phyloP scores from a whole-genome alignment of 2,797 vertebrate species.

The Acipenser transmontanus region DNA sequence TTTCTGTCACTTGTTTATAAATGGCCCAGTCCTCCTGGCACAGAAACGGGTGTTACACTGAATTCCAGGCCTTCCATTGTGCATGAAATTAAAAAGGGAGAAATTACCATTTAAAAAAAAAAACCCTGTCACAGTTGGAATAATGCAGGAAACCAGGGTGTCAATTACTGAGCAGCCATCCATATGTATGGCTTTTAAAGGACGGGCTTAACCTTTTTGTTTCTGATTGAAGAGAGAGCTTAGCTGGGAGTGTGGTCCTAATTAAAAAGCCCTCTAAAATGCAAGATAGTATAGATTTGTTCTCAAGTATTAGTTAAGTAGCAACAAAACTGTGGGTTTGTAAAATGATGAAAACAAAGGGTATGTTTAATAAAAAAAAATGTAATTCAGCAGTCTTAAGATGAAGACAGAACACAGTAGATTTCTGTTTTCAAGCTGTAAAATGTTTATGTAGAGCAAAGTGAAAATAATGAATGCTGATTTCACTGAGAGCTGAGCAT shows the following conservation, averaged over 20 bases:
- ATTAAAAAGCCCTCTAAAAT: neutral
- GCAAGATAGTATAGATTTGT: neutral
- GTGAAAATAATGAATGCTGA: too few relatives aligned
- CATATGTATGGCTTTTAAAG: constrained; percentile 15
- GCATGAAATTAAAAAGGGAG: constrained; percentile 3
- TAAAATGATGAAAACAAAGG: too few relatives aligned
- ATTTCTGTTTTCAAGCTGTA: too few relatives aligned
- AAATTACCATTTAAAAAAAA: constrained; percentile 27
- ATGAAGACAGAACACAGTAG: too few relatives aligned
- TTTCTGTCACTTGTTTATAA: constrained; percentile 14
- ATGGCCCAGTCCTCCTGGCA: constrained; percentile 18
- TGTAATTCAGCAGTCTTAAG: too few relatives aligned
- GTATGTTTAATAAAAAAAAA: too few relatives aligned
- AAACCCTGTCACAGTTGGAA: constrained; percentile 15
- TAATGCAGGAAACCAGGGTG: constrained; percentile 15
- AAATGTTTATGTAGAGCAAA: too few relatives aligned
- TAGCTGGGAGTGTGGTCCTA: neutral
- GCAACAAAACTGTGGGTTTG: too few relatives aligned
- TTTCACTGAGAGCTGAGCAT: too few relatives aligned
- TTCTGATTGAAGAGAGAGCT: constrained; percentile 1
- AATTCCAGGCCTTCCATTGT: constrained; percentile 11
- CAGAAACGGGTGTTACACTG: constrained; percentile 16
- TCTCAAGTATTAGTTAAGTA: too few relatives aligned
- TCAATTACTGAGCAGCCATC: constrained; percentile 15
- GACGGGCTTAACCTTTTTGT: neutral